phyloP scores from a whole-genome alignment of 1,140 invertebrate species.

The Drosophila bipectinata region DNA sequence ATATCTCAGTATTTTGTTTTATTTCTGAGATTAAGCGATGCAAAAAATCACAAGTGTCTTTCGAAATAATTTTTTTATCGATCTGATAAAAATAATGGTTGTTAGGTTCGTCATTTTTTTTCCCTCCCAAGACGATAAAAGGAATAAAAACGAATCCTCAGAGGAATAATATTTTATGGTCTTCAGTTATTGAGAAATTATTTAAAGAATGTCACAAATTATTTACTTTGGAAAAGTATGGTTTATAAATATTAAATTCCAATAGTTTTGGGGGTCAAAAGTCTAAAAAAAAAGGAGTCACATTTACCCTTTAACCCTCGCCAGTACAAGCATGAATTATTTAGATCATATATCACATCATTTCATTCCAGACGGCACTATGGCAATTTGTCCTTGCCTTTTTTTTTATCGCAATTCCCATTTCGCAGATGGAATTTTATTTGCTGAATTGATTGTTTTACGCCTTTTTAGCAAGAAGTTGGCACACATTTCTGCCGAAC shows the following conservation, averaged over 20 bases:
- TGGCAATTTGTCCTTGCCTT: constrained; percentile 62
- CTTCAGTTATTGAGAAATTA: neutral
- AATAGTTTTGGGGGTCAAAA: constrained; percentile 8
- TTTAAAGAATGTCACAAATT: neutral
- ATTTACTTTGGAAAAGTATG: neutral
- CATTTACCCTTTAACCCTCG: constrained; percentile 13
- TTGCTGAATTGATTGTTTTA: constrained; percentile 77
- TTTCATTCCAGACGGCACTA: constrained; percentile 35
- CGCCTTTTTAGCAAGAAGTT: constrained; percentile 73
- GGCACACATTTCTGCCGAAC: constrained; percentile 62
- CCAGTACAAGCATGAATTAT: constrained; percentile 23
- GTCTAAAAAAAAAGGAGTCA: neutral
- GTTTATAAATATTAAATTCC: too few relatives aligned
- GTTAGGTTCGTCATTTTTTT: neutral
- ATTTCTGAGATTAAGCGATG: constrained; percentile 12
- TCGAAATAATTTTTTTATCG: neutral
- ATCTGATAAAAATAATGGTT: neutral
- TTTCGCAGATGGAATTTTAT: constrained; percentile 78
- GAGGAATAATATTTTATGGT: neutral
- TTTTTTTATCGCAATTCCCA: constrained; percentile 35
- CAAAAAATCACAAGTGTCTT: constrained; percentile 4
- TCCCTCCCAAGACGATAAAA: neutral
- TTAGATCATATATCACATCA: constrained; percentile 42
- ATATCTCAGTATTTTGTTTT: constrained; percentile 5
- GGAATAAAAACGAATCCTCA: neutral